Conservation (phyloP, 1,140 invertebrate species). For the Drosophila ohnishii region DNA sequence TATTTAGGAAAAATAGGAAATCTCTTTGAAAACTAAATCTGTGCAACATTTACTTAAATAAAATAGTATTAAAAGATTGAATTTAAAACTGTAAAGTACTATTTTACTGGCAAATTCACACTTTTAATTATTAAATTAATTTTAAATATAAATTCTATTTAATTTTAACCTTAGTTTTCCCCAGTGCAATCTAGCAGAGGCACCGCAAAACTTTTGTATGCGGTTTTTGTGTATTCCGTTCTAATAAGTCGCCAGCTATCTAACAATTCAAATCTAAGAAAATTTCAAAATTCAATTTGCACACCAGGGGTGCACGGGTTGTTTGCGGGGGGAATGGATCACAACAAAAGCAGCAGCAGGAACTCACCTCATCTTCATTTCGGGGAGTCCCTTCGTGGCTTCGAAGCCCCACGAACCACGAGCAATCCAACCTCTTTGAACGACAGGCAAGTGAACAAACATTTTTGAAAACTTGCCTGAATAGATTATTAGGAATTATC, state of each 20-base stretch:
- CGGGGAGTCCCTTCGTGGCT: neutral
- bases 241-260: constrained; percentile 72
- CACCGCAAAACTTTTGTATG: constrained; percentile 62
- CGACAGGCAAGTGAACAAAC: constrained; percentile 68
- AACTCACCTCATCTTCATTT: constrained; percentile 15
- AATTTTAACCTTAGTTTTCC: neutral
- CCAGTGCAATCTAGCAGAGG: constrained; percentile 20
- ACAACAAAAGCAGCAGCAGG: constrained; percentile 52
- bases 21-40: neutral
- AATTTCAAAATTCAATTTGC: constrained; percentile 78
- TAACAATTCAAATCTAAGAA: constrained; percentile 71
- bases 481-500: constrained; percentile 82
- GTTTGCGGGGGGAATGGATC: neutral
- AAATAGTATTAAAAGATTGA: too few relatives aligned
- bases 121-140: too few relatives aligned
- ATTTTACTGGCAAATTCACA: too few relatives aligned
- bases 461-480: constrained; percentile 75
- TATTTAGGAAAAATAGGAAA: too few relatives aligned
- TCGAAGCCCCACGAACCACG: neutral
- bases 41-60: neutral
- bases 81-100: too few relatives aligned
- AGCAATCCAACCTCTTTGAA: constrained; percentile 34
- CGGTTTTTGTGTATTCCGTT: constrained; percentile 40
- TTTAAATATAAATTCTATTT: too few relatives aligned
- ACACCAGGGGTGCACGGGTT: constrained; percentile 6